Evolutionary conservation across 2,113 vertebrate genomes (phyloP), one percentile per base, ranked within the genome.

Genomic region (Cranoglanis bouderius): DNA sequence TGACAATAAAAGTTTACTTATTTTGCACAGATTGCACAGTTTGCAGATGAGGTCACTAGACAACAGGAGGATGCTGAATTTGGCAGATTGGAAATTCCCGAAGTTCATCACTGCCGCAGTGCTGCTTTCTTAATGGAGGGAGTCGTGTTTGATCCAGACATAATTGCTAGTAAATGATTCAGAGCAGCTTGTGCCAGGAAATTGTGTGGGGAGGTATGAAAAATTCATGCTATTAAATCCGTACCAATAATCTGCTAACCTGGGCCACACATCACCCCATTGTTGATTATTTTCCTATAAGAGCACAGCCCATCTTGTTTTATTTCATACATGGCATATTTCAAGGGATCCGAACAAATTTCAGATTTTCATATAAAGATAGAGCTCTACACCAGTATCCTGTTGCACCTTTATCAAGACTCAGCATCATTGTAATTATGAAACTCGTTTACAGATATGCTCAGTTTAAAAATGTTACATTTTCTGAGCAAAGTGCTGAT

Each of bases 11-110:
- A 81, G 4, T 43, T 32, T n/a, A 55, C 26, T 55, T 10, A 35
- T 82, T 55, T 82, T 59, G 53, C 32, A 82, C 78, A 82, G 77
- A 81, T 81, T 53, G n/a, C 77, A n/a, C 75, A 29, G 72, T 46
- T 75, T 46, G 72, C 72, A 51, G 32, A 21, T 4, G 51, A 59
- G n/a, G 53, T 57, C 53, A 14, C 21, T 7, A 82, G 35, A 21
- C 55, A 61, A 59, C 81, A 82, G 81, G 35, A 82, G 55, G 81
- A 61, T 26, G 55, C 55, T 13, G 81, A 82, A 82, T 82, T 82
- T 59, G 55, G 32, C 55, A 61, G 55, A 26, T 40, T 13, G 35
- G 4, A 35, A 40, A 57, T 59, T 35, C 78, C 53, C 8, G 35
- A 82, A 26, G 81, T 59, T 61, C 81, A 40, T 40, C 35, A 53